Evolutionary conservation across 2,797 vertebrate species (phyloP), one percentile per base, ranked within the genome.

Genomic region (Borostomias antarcticus): DNA sequence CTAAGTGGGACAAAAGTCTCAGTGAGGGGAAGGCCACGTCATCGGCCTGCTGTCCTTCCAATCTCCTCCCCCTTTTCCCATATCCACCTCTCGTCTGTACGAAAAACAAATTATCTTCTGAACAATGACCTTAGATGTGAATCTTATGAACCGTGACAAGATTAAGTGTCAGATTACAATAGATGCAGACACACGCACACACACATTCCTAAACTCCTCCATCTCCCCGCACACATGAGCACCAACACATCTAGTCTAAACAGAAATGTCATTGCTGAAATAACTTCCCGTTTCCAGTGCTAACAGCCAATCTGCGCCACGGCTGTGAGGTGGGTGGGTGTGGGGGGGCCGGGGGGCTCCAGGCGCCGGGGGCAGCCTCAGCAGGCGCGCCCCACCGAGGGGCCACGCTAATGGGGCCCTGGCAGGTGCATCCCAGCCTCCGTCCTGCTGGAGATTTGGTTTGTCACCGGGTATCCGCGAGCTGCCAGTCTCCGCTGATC

Each of bases 231-330:
- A 47, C 72, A 78, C 66, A 64, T 76, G 73, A 65, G 62, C 64
- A 83, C 75, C 77, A 69, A 66, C 88, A 82, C 73, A 62, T 74
- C 87, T 83, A 89, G 86, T 84, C 88, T 89, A 97, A 97, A 98
- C 96, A 96, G 94, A 95, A 95, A 96, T 93, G 95, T 97, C 96
- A 98, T 94, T 43, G 90, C 93, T 95, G 95, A 96, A 97, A 99
- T 98, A 97, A 97, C 94, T 94, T n/a, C 96, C 96, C 95, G 96
- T 99, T 98, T 98, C 95, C 95, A 96, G 96, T 95, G 96, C 98
- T 99, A 98, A 99, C 97, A 96, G 96, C 97, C 96, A 98, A 98
- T 98, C 96, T 97, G 95, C 92, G 83, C 89, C 65, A 43, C 1
- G 40, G n/a, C 40, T 43, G 68, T 80, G 88, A 87, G 75, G 86